These are phyloP conservation scores for Halcyon malimbica DNA, from an alignment of 2,113 vertebrate species.

Conservation along the genomic window DNA sequence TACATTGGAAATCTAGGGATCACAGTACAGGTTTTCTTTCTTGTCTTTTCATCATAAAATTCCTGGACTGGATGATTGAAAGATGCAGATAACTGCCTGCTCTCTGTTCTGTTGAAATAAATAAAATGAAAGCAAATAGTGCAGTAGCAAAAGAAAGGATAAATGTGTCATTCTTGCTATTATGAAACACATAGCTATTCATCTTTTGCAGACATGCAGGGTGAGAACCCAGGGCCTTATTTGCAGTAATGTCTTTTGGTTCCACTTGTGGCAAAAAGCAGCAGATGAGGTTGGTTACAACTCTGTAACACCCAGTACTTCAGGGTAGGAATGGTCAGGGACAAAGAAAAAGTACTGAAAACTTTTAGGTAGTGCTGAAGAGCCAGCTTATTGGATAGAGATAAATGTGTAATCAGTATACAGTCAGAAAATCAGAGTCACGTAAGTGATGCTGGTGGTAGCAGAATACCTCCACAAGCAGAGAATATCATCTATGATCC, in stretches of 20 bases:
- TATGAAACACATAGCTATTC: background rate
- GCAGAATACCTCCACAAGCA: background rate
- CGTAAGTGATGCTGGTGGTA: fast-evolving
- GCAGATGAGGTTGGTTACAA: background rate
- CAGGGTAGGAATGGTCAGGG: background rate
- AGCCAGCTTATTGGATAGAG: background rate
- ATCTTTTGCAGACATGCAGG: background rate
- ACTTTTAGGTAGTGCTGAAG: background rate
- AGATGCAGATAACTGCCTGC: background rate
- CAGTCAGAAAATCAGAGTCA: background rate
- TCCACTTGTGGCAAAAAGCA: background rate
- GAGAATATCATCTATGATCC: fast-evolving
- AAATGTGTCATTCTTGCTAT: background rate
- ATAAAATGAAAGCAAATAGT: background rate
- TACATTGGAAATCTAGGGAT: background rate
- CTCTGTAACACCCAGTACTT: background rate
- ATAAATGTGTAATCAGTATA: no score
- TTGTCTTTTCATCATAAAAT: background rate
- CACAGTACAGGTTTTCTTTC: background rate
- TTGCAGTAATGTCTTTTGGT: fast-evolving
- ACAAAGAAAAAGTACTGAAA: background rate
- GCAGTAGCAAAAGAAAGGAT: background rate
- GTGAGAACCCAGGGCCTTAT: background rate
- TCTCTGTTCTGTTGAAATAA: background rate
- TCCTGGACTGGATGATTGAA: background rate